These are phyloP conservation scores for Phaonia tiefii DNA, from an alignment of 2,888 invertebrate genomes.

Conservation along the genomic window DNA sequence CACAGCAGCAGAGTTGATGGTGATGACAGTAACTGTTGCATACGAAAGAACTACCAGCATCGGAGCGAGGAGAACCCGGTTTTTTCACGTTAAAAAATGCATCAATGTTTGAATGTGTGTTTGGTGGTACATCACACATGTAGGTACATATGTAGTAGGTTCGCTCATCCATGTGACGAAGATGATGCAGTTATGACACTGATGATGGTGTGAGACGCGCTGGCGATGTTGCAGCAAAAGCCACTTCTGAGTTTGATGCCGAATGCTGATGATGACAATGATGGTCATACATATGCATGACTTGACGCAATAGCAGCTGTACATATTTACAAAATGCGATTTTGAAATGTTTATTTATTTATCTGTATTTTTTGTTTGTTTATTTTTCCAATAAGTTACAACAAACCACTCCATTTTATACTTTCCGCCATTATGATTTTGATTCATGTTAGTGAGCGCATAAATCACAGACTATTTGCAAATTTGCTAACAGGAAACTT, in stretches of 20 bases:
- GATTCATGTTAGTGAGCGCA: background rate
- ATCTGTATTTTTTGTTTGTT: constrained; percentile 3
- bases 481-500: constrained; percentile 7
- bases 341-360: constrained; percentile 48
- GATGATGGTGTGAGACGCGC: constrained; percentile 19
- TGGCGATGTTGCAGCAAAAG: constrained; percentile 25
- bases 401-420: constrained; percentile 24
- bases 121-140: too few species aligned
- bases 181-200: background rate
- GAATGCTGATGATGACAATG: constrained; percentile 46
- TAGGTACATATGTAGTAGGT: too few species aligned
- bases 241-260: constrained; percentile 15
- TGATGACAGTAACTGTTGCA: background rate
- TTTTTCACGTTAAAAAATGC: constrained; percentile 46
- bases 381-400: constrained; percentile 3
- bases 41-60: constrained; percentile 26
- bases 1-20: constrained; percentile 4
- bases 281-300: constrained; percentile 61
- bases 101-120: constrained; percentile 30
- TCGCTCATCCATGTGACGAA: background rate
- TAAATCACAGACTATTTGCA: background rate
- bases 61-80: constrained; percentile 15
- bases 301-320: constrained; percentile 58
- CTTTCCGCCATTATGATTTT: background rate
- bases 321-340: constrained; percentile 41